These are phyloP conservation scores for Tipula lateralis DNA, from an alignment of 2,888 invertebrate genomes.

Conservation along the genomic window DNA sequence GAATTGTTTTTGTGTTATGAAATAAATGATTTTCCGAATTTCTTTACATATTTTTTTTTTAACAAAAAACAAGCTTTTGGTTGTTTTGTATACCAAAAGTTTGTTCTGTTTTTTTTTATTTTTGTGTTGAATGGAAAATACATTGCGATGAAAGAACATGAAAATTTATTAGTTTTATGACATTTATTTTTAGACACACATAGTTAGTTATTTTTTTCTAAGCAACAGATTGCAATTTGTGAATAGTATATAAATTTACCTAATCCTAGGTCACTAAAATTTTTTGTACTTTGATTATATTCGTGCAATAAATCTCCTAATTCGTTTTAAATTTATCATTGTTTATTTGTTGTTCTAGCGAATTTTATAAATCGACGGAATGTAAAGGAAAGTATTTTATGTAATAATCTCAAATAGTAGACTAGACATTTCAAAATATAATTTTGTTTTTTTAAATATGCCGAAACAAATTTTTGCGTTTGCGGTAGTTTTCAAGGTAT, in stretches of 20 bases:
- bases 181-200: neutral
- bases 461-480: too few species aligned
- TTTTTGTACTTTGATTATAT: too few species aligned
- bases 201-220: neutral
- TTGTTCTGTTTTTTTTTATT: neutral
- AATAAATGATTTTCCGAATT: neutral
- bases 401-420: too few species aligned
- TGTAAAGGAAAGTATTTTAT: too few species aligned
- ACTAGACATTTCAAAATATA: too few species aligned
- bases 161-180: neutral
- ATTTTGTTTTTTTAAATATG: too few species aligned
- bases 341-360: neutral
- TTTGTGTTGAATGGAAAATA: neutral
- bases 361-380: neutral
- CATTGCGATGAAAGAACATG: neutral
- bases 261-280: neutral
- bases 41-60: neutral
- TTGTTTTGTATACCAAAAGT: neutral
- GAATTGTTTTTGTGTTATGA: neutral
- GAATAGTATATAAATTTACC: neutral
- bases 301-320: too few species aligned
- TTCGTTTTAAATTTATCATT: too few species aligned
- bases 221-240: neutral
- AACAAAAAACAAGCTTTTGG: neutral
- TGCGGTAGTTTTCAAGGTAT: too few species aligned